A percentile compares a stretch with the other conserved stretches of the same genome.
Conservation (phyloP, 2,888 invertebrate species). For the Cataglyphis cursor region DNA sequence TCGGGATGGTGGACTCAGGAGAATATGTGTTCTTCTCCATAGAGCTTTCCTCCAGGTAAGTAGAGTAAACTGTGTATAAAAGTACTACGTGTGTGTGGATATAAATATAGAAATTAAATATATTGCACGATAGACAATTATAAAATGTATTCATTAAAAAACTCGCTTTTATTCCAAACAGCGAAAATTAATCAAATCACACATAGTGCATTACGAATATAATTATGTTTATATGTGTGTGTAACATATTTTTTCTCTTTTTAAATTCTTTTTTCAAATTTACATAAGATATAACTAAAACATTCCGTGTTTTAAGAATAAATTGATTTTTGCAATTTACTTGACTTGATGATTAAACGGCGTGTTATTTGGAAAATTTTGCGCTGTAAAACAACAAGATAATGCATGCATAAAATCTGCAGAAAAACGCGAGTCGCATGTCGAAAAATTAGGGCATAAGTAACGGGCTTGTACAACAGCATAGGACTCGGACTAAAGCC, state of each 20-base stretch:
- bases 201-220: background rate
- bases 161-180: background rate
- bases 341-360: background rate
- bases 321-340: background rate
- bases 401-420: background rate
- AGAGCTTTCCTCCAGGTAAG: constrained; percentile 98
- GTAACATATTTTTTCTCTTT: background rate
- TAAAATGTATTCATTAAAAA: background rate
- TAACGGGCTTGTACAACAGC: constrained; percentile 15
- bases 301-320: background rate
- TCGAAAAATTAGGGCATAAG: constrained; percentile 34
- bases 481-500: background rate
- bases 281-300: background rate
- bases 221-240: background rate
- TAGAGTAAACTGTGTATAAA: constrained; percentile 11
- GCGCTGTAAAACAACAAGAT: background rate
- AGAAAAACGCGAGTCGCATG: background rate
- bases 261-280: background rate
- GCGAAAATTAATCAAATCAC: background rate
- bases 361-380: background rate
- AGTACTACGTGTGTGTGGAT: background rate
- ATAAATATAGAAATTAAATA: background rate
- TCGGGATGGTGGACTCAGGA: constrained; percentile 98
- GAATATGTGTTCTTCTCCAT: constrained; percentile 99
- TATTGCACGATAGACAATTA: constrained; percentile 5